Evolutionary conservation across 2,113 vertebrate genomes (phyloP).

Genomic region (Poeciliopsis prolifica): DNA sequence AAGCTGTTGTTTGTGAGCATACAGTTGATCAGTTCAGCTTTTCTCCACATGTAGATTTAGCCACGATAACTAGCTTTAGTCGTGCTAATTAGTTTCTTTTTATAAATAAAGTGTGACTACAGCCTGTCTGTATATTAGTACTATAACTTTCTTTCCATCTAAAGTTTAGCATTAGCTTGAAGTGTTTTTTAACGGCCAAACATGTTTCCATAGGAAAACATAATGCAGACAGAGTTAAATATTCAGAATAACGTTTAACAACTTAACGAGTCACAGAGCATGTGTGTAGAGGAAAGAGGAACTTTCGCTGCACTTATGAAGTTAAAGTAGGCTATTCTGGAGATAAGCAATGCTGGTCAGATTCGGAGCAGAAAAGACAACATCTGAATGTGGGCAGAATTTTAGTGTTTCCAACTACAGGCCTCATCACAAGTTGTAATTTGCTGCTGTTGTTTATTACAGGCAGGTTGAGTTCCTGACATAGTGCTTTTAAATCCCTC

Average conservation of each 20-base stretch:
- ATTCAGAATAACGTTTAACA: not conserved
- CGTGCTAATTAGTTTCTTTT: too few species aligned
- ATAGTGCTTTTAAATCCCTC: too few species aligned
- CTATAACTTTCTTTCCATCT: not conserved
- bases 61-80: not conserved
- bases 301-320: too few species aligned
- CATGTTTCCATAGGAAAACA: not conserved
- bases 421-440: not conserved
- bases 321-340: not conserved
- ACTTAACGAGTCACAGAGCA: not conserved
- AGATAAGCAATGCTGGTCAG: not conserved
- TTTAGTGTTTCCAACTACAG: not conserved
- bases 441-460: not conserved
- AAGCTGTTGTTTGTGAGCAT: not conserved
- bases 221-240: not conserved
- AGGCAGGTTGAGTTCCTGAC: too few species aligned
- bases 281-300: not conserved
- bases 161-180: not conserved
- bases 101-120: not conserved
- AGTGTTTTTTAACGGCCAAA: not conserved
- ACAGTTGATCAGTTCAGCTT: not conserved
- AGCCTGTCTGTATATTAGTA: not conserved
- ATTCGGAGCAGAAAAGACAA: not conserved
- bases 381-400: not conserved
- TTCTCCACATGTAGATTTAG: not conserved